phyloP scores from a whole-genome alignment of 2,888 invertebrate species.

The Agonum fuliginosum region DNA sequence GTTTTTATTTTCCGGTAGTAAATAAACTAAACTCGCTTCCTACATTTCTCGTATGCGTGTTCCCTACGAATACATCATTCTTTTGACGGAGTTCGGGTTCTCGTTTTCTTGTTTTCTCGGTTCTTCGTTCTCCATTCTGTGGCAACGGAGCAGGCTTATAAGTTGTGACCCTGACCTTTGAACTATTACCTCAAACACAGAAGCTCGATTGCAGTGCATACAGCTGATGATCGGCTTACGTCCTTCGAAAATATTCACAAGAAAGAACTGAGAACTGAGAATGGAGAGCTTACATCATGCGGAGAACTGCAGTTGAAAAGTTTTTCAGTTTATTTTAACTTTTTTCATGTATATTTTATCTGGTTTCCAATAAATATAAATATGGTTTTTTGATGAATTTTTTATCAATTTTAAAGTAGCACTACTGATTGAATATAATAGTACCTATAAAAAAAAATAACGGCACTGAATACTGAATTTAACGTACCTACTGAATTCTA shows the following conservation, averaged over 20 bases:
- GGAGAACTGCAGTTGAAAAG: background rate
- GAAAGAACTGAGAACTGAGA: too few species aligned
- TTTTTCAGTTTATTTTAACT: background rate
- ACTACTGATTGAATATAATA: too few species aligned
- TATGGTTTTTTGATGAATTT: too few species aligned
- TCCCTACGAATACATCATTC: background rate
- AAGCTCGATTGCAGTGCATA: conserved; percentile 9
- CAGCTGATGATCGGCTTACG: conserved; percentile 23
- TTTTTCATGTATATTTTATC: too few species aligned
- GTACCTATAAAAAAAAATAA: too few species aligned
- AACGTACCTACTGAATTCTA: too few species aligned
- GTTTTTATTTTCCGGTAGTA: background rate
- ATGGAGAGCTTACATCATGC: background rate
- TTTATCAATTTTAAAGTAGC: too few species aligned
- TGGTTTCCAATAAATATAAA: too few species aligned
- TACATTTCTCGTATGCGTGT: background rate
- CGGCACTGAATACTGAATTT: too few species aligned
- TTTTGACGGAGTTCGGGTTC: too few species aligned
- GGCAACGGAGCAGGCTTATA: conserved; percentile 2
- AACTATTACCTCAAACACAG: conserved; percentile 33
- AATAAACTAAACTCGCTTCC: background rate
- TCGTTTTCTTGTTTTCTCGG: background rate
- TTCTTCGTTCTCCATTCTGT: too few species aligned
- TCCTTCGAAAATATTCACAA: conserved; percentile 29
- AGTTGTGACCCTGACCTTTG: conserved; percentile 24